A percentile compares a stretch with the other conserved stretches of the same genome.
phyloP scores from a whole-genome alignment of 1,140 invertebrate genomes.

The Tachypleus tridentatus region DNA sequence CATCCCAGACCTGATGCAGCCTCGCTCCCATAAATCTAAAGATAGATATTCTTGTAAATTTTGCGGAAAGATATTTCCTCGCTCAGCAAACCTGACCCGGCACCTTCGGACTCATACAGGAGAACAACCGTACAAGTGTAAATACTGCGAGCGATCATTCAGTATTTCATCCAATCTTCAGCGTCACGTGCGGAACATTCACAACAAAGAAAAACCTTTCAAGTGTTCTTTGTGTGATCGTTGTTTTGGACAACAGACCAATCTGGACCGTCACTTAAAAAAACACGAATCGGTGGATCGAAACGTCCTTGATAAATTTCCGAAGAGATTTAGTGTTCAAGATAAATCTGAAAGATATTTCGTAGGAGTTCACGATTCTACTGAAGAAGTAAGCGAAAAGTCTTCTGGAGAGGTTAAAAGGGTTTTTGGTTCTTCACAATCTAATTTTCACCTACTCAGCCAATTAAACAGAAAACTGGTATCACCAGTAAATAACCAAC shows the following conservation, averaged over 20 bases:
- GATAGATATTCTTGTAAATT: constrained; percentile 94
- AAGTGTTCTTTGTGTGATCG: background rate
- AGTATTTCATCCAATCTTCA: background rate
- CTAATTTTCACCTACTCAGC: too few species aligned
- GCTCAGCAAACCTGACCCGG: background rate
- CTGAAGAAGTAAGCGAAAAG: too few species aligned
- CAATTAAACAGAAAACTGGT: too few species aligned
- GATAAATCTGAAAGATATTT: too few species aligned
- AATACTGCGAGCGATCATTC: background rate
- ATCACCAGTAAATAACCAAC: too few species aligned
- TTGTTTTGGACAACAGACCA: background rate
- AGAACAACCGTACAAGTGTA: constrained; percentile 1
- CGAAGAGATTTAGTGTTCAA: constrained; percentile 8
- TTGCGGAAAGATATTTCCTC: background rate
- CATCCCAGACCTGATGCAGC: constrained; percentile 29
- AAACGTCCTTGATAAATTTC: constrained; percentile 56
- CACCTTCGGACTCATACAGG: background rate
- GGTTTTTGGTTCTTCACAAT: too few species aligned
- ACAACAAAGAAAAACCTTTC: background rate
- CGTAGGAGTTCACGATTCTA: too few species aligned
- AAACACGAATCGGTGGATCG: constrained; percentile 82
- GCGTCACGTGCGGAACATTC: constrained; percentile 41
- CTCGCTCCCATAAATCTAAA: constrained; percentile 53
- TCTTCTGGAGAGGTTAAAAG: too few species aligned
- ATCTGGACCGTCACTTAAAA: background rate